Conservation (phyloP, 2,113 vertebrate genomes). For the Otolemur garnettii region DNA sequence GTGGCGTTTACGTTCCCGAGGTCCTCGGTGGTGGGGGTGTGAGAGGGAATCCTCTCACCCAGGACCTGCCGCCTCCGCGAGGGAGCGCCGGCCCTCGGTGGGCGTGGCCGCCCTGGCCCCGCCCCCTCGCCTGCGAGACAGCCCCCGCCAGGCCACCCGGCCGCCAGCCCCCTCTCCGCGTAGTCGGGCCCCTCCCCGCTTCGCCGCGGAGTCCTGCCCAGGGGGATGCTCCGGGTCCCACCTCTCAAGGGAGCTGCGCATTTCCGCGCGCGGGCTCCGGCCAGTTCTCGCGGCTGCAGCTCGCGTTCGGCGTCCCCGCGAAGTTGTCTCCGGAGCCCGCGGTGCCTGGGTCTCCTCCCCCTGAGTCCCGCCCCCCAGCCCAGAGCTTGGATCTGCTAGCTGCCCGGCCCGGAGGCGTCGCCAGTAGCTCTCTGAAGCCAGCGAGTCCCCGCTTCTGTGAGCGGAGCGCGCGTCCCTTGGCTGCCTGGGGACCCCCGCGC, state of each 20-base stretch:
- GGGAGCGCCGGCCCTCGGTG: slow-evolving; percentile 35
- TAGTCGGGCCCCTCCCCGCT: neutral
- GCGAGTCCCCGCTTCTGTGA: slow-evolving; percentile 12
- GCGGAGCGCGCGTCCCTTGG: slow-evolving; percentile 6
- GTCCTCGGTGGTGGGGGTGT: neutral
- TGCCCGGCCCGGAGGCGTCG: slow-evolving; percentile 80
- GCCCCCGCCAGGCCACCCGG: neutral
- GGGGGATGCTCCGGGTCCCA: slow-evolving; percentile 59
- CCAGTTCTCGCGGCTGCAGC: neutral
- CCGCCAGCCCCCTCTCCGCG: slow-evolving; percentile 16
- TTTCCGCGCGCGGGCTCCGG: slow-evolving; percentile 20
- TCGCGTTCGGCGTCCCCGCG: slow-evolving; percentile 61
- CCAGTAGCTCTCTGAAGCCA: slow-evolving; percentile 49
- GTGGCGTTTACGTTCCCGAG: neutral
- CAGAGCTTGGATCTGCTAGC: slow-evolving; percentile 58
- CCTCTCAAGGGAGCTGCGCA: slow-evolving; percentile 42
- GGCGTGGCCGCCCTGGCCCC: slow-evolving; percentile 61
- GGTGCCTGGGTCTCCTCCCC: slow-evolving; percentile 70
- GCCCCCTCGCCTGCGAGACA: neutral
- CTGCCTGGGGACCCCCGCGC: slow-evolving; percentile 47
- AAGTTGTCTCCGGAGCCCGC: slow-evolving; percentile 81
- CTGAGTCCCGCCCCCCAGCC: slow-evolving; percentile 74
- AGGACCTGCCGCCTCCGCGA: neutral
- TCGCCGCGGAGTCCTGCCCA: neutral
- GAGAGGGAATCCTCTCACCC: neutral